These are phyloP conservation scores for Mastigias papua DNA, from an alignment of 30 jellyfish, hydroid and myxozoan species.

Conservation along the genomic window DNA sequence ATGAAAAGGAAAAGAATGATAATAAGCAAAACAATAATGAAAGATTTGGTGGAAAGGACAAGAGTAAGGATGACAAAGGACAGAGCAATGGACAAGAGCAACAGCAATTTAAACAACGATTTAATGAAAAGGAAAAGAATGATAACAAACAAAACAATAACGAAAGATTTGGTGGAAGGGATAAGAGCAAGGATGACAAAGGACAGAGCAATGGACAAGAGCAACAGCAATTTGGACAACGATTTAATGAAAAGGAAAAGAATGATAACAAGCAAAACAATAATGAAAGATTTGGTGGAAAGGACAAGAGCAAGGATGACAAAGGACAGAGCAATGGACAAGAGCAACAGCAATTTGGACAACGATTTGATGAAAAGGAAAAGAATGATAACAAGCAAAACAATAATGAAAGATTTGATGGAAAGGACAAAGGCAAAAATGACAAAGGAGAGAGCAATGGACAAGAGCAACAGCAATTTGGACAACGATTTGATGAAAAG, in stretches of 20 bases:
- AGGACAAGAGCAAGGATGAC: not conserved
- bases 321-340: not conserved
- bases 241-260: too few species aligned
- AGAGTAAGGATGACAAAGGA: not conserved
- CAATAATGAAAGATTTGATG: not conserved
- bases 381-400: not conserved
- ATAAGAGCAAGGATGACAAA: not conserved
- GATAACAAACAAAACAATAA: not conserved
- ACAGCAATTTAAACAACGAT: too few species aligned
- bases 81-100: not conserved
- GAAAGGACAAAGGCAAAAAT: not conserved
- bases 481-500: too few species aligned
- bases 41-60: too few species aligned
- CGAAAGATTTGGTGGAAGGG: not conserved
- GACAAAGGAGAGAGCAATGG: constrained; percentile 4
- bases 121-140: not conserved
- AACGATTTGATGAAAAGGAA: too few species aligned
- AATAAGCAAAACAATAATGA: not conserved
- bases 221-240: not conserved
- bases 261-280: not conserved
- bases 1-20: not conserved
- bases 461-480: not conserved
- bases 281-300: not conserved
- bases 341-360: too few species aligned
- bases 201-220: not conserved